Conservation (phyloP, 2,888 invertebrate genomes). For the Lacanobia wlatinum region DNA sequence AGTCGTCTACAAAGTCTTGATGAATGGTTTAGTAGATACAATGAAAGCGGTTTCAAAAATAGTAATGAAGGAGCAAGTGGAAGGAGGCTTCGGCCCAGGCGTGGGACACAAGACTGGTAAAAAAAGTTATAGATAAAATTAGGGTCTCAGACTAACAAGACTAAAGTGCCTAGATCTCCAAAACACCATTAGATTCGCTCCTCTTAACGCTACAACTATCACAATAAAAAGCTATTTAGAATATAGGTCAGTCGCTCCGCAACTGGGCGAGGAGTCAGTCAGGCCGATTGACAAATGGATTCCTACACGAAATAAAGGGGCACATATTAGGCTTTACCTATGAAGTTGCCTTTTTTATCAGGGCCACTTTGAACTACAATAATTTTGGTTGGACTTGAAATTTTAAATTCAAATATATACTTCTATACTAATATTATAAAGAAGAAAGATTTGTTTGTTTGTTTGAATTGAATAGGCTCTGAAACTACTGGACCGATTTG, state of each 20-base stretch:
- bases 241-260: conserved; percentile 44
- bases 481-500: no score
- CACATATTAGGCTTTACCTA: conserved; percentile 39
- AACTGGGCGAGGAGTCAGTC: conserved; percentile 9
- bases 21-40: background rate
- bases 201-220: conserved; percentile 42
- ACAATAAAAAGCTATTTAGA: conserved; percentile 51
- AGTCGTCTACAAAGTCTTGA: background rate
- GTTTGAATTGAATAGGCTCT: no score
- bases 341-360: background rate
- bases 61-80: background rate
- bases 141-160: background rate
- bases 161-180: background rate
- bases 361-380: background rate
- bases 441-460: no score
- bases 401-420: no score
- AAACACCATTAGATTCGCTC: conserved; percentile 24
- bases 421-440: no score
- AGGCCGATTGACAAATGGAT: conserved; percentile 62
- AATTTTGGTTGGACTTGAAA: background rate
- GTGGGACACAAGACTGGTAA: background rate
- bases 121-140: background rate
- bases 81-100: background rate
- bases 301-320: conserved; percentile 53
- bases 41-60: background rate